Conservation (phyloP, 2,888 invertebrate species). For the Campopleginae sp. region DNA sequence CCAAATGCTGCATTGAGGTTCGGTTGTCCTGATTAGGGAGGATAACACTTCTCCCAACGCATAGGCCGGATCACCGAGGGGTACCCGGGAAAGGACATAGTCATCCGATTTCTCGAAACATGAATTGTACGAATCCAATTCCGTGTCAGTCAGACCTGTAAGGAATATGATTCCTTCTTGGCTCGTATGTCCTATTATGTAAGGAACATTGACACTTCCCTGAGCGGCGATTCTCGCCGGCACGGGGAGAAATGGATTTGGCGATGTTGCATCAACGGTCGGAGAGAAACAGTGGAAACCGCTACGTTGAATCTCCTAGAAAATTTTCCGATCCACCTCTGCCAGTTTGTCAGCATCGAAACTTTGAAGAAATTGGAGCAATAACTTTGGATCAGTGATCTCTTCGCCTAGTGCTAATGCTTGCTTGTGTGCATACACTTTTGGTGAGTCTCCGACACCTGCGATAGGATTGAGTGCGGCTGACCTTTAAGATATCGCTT, state of each 20-base stretch:
- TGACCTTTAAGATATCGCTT: slow-evolving; percentile 79
- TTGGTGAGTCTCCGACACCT: slow-evolving; percentile 57
- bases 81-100: slow-evolving; percentile 34
- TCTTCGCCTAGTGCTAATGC: slow-evolving; percentile 72
- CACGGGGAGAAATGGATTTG: slow-evolving; percentile 73
- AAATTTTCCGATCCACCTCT: slow-evolving; percentile 58
- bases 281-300: slow-evolving; percentile 70
- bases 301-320: slow-evolving; percentile 42
- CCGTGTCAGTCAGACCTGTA: slow-evolving; percentile 39
- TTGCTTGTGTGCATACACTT: slow-evolving; percentile 66
- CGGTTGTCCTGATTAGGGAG: slow-evolving; percentile 45
- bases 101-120: slow-evolving; percentile 64
- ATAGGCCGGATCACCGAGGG: slow-evolving; percentile 45
- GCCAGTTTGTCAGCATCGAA: slow-evolving; percentile 72
- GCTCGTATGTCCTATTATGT: slow-evolving; percentile 74
- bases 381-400: slow-evolving; percentile 71
- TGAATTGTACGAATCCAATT: slow-evolving; percentile 59
- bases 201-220: slow-evolving; percentile 74
- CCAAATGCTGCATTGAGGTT: not conserved
- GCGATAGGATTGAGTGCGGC: slow-evolving; percentile 74
- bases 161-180: slow-evolving; percentile 72
- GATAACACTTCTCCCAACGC: slow-evolving; percentile 47
- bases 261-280: slow-evolving; percentile 71
- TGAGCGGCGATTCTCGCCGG: slow-evolving; percentile 59
- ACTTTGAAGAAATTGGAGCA: slow-evolving; percentile 74